Evolutionary conservation across 2,888 invertebrate species (phyloP).

Genomic region (Anoncus sp.): DNA sequence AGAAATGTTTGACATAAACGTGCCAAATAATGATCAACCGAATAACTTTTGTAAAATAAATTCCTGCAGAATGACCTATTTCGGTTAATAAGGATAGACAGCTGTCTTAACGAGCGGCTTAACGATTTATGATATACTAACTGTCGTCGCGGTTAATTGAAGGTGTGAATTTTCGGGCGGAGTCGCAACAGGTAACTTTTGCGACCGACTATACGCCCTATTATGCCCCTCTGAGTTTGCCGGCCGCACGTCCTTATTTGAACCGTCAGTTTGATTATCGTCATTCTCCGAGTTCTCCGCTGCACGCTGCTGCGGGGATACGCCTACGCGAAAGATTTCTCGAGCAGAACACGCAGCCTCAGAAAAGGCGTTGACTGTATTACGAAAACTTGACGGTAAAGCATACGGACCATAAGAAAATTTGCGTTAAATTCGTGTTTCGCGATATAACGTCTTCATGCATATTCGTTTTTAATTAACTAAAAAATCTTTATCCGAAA

Average conservation of each 20-base stretch:
- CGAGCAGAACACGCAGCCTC: slow-evolving; percentile 18
- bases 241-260: slow-evolving; percentile 65
- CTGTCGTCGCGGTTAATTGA: slow-evolving; percentile 15
- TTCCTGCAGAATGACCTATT: not conserved
- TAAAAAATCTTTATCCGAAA: not conserved
- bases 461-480: not conserved
- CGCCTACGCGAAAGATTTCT: slow-evolving; percentile 54
- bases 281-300: slow-evolving; percentile 54
- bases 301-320: slow-evolving; percentile 41
- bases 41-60: not conserved
- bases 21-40: no score
- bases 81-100: not conserved
- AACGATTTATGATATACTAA: slow-evolving; percentile 27
- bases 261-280: slow-evolving; percentile 65
- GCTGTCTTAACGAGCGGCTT: slow-evolving; percentile 3
- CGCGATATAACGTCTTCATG: not conserved
- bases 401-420: slow-evolving; percentile 2
- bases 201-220: slow-evolving; percentile 59
- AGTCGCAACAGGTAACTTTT: slow-evolving; percentile 49
- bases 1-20: no score
- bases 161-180: slow-evolving; percentile 48
- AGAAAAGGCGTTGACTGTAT: not conserved
- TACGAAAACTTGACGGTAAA: not conserved
- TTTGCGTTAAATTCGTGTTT: not conserved
- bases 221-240: slow-evolving; percentile 49